Conservation (phyloP, 2,797 vertebrate species). For the Chelidonichthys spinosus region DNA sequence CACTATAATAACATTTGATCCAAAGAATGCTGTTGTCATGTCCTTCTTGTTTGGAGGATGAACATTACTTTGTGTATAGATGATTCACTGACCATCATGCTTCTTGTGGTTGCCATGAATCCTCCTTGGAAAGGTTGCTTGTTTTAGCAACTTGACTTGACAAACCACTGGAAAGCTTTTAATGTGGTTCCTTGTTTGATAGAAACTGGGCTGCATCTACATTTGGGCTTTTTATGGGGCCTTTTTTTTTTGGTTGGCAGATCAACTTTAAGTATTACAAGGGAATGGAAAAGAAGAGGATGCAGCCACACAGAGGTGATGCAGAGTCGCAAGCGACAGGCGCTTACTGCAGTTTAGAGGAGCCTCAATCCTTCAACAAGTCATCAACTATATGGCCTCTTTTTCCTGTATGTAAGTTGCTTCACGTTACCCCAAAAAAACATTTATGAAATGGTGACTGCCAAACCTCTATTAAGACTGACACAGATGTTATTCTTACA, state of each 20-base stretch:
- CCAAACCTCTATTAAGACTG: conserved; percentile 6
- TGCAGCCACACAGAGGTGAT: conserved; percentile 40
- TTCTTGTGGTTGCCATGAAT: conserved; percentile 61
- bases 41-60: conserved; percentile 39
- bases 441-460: conserved; percentile 1
- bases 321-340: conserved; percentile 27
- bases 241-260: conserved; percentile 38
- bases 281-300: conserved; percentile 45
- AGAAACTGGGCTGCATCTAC: conserved; percentile 56
- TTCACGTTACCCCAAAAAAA: conserved; percentile 4
- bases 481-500: conserved; percentile 7
- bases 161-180: conserved; percentile 64
- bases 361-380: conserved; percentile 14
- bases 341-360: conserved; percentile 22
- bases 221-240: conserved; percentile 50
- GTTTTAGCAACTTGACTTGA: conserved; percentile 68
- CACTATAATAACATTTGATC: conserved; percentile 49
- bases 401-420: neutral
- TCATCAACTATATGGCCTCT: conserved; percentile 8
- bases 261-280: conserved; percentile 42
- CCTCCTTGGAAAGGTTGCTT: conserved; percentile 60
- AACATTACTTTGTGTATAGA: conserved; percentile 46
- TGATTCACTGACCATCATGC: conserved; percentile 62
- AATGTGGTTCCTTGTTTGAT: conserved; percentile 67
- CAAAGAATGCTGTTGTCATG: conserved; percentile 44